These are phyloP conservation scores for Micoletzkya japonica DNA, from an alignment of 2,888 invertebrate species.

Conservation along the genomic window DNA sequence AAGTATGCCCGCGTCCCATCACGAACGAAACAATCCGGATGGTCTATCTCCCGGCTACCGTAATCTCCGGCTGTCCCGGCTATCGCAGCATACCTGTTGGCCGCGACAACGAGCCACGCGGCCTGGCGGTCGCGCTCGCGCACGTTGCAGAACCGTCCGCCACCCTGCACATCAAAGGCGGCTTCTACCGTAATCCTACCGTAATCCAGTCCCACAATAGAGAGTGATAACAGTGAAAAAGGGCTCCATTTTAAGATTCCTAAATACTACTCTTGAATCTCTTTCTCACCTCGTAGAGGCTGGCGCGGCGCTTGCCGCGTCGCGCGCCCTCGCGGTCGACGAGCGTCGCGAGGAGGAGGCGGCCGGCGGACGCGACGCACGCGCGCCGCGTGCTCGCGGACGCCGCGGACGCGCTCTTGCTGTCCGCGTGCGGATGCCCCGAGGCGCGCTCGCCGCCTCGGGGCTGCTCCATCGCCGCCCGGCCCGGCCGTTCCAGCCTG, in stretches of 20 bases:
- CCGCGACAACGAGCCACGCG: constrained; percentile 33
- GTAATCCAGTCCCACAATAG: neutral
- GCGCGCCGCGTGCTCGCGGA: neutral
- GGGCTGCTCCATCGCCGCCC: no score
- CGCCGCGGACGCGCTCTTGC: no score
- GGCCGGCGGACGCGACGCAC: neutral
- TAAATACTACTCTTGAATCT: neutral
- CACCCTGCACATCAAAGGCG: neutral
- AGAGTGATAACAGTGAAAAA: neutral
- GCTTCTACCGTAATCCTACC: neutral
- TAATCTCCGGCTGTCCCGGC: neutral
- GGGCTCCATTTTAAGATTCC: neutral
- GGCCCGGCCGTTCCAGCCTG: no score
- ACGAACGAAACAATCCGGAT: neutral
- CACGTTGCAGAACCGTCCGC: constrained; percentile 30
- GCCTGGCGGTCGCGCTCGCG: constrained; percentile 44
- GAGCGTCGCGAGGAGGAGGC: neutral
- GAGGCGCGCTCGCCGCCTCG: no score
- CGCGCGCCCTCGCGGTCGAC: neutral
- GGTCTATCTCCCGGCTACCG: neutral
- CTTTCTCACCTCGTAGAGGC: neutral
- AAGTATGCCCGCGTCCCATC: neutral
- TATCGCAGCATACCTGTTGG: constrained; percentile 3
- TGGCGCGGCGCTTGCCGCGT: neutral
- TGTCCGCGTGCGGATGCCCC: no score